These are phyloP conservation scores for Chloropsis cyanopogon DNA, from an alignment of 2,113 vertebrate genomes.

Conservation along the genomic window DNA sequence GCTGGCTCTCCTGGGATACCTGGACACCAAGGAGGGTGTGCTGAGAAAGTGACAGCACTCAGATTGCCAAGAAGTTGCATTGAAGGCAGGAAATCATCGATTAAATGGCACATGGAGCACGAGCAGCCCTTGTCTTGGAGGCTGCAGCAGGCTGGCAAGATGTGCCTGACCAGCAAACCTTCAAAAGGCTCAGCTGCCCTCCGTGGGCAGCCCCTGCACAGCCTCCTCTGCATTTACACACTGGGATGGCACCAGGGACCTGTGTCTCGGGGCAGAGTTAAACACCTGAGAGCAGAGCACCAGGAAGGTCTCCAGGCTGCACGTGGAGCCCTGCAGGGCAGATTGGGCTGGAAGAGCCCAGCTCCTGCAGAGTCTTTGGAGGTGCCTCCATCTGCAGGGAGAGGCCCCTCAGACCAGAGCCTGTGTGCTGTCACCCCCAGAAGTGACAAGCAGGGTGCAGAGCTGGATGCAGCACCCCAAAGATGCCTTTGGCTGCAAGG, in stretches of 20 bases:
- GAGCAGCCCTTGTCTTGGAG: not conserved
- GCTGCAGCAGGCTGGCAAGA: not conserved
- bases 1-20: not conserved
- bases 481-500: not conserved
- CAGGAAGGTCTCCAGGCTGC: not conserved
- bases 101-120: not conserved
- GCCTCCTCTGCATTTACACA: not conserved
- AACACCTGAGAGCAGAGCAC: not conserved
- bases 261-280: not conserved
- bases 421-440: not conserved
- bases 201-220: not conserved
- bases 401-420: not conserved
- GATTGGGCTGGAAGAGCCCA: not conserved
- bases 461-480: not conserved
- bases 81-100: not conserved
- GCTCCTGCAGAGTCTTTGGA: not conserved
- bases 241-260: not conserved
- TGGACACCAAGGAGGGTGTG: fast-evolving
- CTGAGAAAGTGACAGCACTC: not conserved
- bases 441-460: not conserved
- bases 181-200: not conserved
- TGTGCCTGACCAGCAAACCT: not conserved
- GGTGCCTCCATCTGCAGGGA: not conserved
- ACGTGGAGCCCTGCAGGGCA: fast-evolving
- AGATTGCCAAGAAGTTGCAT: not conserved